Base-by-base conservation (phyloP, 2,113 vertebrate genomes). In the Grantiella picta region DNA sequence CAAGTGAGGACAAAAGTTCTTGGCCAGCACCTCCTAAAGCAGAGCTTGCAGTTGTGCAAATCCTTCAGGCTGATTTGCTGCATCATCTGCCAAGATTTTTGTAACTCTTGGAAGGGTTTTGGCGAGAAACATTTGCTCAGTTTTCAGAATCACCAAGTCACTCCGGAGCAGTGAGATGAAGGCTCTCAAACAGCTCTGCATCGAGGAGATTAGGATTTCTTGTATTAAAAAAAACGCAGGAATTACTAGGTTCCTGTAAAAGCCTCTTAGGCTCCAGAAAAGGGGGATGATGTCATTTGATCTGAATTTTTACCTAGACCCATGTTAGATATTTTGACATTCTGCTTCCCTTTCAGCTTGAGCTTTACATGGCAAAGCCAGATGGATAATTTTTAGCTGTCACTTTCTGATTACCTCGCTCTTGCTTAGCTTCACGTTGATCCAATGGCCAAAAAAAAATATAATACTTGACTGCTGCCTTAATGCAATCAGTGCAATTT, bases 1-100 rank as follows among this genome's bases (percentile, higher is more conserved):
- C 83, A 89, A 89, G 69, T 3, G 69, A 91, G 91, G 92, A 91
- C 83, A 93, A 91, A 95, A 94, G 83, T 82, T 64, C 69, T 94
- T 75, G 91, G 86, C 68, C 95, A 78, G 86, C 56, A 52, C 68
- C 80, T 80, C 66, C 76, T 33, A 25, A 91, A 85, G n/a, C 63
- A 21, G 68, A 0, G 0, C 92, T 38, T 3, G 10, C 90, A 93
- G 76, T 94, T 93, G 96, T 84, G 76, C 91, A 78, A 86, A 94
- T 89, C 86, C 44, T n/a, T 94, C 92, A 78, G 11, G 86, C 60
- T 49, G 72, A 56, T 92, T 65, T 57, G 64, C 86, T 27, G 28
- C 14, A 36, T 49, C 63, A 73, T 73, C 72, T 92, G 96, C 94
- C 92, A 94, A 83, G 66, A 29, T 63, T 92, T 92, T 93, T 92